Conservation (phyloP, 2,113 vertebrate genomes). For the Grus americana region DNA sequence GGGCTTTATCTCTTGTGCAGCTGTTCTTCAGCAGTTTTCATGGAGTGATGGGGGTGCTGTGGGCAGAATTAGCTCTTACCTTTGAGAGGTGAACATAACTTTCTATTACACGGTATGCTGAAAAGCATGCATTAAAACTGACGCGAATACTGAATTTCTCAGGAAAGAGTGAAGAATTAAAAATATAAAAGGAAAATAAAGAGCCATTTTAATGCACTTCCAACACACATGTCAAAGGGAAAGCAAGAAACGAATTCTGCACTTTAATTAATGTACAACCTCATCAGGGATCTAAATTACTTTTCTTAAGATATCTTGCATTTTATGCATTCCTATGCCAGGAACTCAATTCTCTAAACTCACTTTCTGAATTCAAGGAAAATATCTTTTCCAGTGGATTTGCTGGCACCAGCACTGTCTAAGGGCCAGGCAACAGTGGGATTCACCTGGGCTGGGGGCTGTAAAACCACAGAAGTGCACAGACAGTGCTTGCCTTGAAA, state of each 20-base stretch:
- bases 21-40: not conserved
- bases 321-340: not conserved
- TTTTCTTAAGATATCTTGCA: not conserved
- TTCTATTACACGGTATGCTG: not conserved
- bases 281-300: not conserved
- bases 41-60: not conserved
- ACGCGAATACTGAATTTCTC: not conserved
- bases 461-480: not conserved
- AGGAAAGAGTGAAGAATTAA: not conserved
- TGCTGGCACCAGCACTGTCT: not conserved
- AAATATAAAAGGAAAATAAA: not conserved
- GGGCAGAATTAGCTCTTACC: not conserved
- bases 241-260: not conserved
- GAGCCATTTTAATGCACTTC: not conserved
- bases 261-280: not conserved
- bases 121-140: not conserved
- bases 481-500: not conserved
- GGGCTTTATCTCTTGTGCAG: not conserved
- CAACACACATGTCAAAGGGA: not conserved
- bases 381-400: not conserved
- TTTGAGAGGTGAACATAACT: not conserved
- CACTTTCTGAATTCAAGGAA: not conserved
- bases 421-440: not conserved
- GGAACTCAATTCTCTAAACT: not conserved
- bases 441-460: not conserved